Conservation (phyloP, 2,888 invertebrate genomes). For the Xanthia icteritia region DNA sequence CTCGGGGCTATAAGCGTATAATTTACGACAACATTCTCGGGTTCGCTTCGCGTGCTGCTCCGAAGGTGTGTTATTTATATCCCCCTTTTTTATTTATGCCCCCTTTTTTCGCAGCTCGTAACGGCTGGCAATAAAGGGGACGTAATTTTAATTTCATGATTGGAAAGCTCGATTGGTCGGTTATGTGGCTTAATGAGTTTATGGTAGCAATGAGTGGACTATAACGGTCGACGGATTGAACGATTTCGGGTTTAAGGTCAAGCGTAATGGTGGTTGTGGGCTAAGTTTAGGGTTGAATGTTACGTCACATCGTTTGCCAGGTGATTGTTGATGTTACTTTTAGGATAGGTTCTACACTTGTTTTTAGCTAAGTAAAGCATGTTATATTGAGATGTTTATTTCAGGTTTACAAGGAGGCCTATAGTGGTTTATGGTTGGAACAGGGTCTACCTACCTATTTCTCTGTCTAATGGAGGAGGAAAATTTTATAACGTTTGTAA, state of each 20-base stretch:
- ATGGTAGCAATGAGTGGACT: constrained; percentile 83
- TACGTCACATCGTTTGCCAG: constrained; percentile 50
- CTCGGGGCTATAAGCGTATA: constrained; percentile 84
- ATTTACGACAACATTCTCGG: constrained; percentile 86
- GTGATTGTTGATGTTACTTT: constrained; percentile 23
- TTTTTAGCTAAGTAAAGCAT: background rate
- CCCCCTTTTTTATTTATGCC: constrained; percentile 89
- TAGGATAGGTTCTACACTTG: constrained; percentile 6
- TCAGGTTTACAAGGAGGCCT: no score
- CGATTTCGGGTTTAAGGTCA: constrained; percentile 76
- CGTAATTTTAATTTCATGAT: constrained; percentile 90
- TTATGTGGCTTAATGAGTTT: constrained; percentile 90
- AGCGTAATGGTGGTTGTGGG: constrained; percentile 57
- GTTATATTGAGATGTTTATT: background rate
- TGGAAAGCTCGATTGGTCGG: constrained; percentile 90
- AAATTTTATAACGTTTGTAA: background rate
- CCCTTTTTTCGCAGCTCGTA: constrained; percentile 91
- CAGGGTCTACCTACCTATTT: background rate
- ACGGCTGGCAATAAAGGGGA: constrained; percentile 88
- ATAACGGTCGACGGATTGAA: constrained; percentile 84
- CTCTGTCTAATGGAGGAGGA: background rate
- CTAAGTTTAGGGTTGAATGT: constrained; percentile 58
- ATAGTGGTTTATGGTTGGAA: background rate
- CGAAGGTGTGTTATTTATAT: constrained; percentile 90
- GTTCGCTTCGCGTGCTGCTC: constrained; percentile 85